Base-by-base conservation (phyloP, 2,888 invertebrate species). In the Oscheius myriophilus region DNA sequence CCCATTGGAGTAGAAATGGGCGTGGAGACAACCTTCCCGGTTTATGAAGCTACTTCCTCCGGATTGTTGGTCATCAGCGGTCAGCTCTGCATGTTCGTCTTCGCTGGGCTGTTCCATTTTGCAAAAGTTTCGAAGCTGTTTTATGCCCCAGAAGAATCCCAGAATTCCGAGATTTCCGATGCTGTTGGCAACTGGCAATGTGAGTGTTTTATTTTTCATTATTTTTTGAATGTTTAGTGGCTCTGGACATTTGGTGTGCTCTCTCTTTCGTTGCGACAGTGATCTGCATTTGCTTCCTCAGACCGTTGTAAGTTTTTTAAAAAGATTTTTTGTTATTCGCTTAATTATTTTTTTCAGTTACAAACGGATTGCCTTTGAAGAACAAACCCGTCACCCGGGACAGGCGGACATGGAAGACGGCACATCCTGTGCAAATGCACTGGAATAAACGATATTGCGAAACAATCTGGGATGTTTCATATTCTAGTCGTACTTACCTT, bases 1-100 rank as follows among this genome's bases (percentile, higher is more conserved):
- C 74, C 73, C 1, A 74, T 74, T 39, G 77, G 77, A 46, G 64
- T 71, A 7, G 77, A 84, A 64, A 70, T 84, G 69, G 83, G 84
- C 7, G 82, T 84, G 11, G 84, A 84, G 64, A 81, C 81, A 25
- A 84, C 84, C 3, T 84, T 76, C 53, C 84, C 84, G 1, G 79
- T 84, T 16, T 78, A 79, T 25, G 84, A 84, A 57, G 83, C 83
- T 1, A 81, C 83, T 9, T 81, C 81, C 12, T 79, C 79, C n/a
- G 84, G 84, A 12, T 57, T 85, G 46, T 69, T 84, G 54, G 80
- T 82, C 52, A 76, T 82, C 45, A 70, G 75, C 11, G 82, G 82
- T 23, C 72, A 72, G 11, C 42, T 75, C 0, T 72, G 69, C 64
- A 75, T 75, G 73, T 75, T 75, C 61, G 45, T 49, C 39, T 26